These are phyloP conservation scores for Mus spicilegus DNA, from an alignment of 2,113 vertebrate genomes.

Conservation along the genomic window DNA sequence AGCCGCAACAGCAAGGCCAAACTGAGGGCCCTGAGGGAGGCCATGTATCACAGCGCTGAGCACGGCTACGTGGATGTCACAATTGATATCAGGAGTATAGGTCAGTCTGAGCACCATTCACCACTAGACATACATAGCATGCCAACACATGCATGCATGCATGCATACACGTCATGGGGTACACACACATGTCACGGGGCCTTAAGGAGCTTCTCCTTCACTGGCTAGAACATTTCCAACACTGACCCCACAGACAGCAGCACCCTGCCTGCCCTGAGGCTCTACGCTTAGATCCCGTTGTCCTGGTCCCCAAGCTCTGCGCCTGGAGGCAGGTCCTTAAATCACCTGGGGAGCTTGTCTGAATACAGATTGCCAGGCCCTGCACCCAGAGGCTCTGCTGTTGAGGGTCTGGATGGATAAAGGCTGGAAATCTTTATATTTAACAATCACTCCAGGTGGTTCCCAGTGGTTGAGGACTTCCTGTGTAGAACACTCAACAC, in stretches of 20 bases:
- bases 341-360: conserved; percentile 69
- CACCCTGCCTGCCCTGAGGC: neutral
- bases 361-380: conserved; percentile 74
- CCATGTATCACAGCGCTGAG: conserved; percentile 98
- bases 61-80: conserved; percentile 98
- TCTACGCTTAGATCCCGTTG: neutral
- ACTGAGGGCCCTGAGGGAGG: conserved; percentile 96
- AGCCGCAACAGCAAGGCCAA: conserved; percentile 95
- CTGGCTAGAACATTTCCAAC: neutral
- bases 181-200: neutral
- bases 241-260: neutral
- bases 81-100: conserved; percentile 96
- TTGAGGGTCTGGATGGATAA: conserved; percentile 76
- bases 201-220: neutral
- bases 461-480: conserved; percentile 44
- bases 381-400: conserved; percentile 76
- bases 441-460: conserved; percentile 81
- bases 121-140: neutral
- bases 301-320: conserved; percentile 20
- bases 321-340: neutral
- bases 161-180: neutral
- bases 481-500: neutral
- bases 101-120: conserved; percentile 84
- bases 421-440: conserved; percentile 82
- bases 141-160: neutral